Evolutionary conservation across 2,113 vertebrate genomes (phyloP), one percentile per base, ranked within the genome.

Genomic region (Electrona antarctica): DNA sequence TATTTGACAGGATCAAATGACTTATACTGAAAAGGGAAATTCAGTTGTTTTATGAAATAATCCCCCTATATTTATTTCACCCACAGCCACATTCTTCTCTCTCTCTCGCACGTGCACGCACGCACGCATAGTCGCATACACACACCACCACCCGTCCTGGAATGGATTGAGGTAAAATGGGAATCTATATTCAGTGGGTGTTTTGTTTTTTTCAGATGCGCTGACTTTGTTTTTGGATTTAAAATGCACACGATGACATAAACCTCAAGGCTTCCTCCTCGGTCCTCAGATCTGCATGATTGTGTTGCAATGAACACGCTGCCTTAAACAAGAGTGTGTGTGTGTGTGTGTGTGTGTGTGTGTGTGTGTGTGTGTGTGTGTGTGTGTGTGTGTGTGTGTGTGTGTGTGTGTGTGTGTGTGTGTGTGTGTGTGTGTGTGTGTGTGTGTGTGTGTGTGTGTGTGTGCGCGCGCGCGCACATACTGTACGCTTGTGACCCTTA

Each of bases 1-100:
- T 78, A 87, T 93, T 92, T 91, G 83, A 90, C 80, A 81, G 89
- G 86, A 93, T 92, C 91, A 91, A 91, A 92, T 91, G 90, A 86
- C 86, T 92, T 86, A 76, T 81, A 84, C 80, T 82, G 84, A 88
- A 82, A 46, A 90, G 84, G 84, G 89, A 90, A 91, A 91, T 87
- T 88, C 84, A 82, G 87, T 88, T 85, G 74, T 91, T 91, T 91
- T n/a, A 91, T 88, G 85, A 92, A 93, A 93, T 92, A 92, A 92
- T 93, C 89, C 89, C 76, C 64, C 77, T 41, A 81, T 90, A 88
- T 80, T 86, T 84, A 92, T 92, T 92, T 91, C 82, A 84, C 88
- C 87, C 89, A 78, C 83, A 89, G 80, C 85, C 81, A 75, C 79
- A 71, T 77, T 75, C 62, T 69, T 73, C 49, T 59, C 69, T 13